Base-by-base conservation (phyloP, 2,797 vertebrate genomes). In the Gorsachius magnificus region DNA sequence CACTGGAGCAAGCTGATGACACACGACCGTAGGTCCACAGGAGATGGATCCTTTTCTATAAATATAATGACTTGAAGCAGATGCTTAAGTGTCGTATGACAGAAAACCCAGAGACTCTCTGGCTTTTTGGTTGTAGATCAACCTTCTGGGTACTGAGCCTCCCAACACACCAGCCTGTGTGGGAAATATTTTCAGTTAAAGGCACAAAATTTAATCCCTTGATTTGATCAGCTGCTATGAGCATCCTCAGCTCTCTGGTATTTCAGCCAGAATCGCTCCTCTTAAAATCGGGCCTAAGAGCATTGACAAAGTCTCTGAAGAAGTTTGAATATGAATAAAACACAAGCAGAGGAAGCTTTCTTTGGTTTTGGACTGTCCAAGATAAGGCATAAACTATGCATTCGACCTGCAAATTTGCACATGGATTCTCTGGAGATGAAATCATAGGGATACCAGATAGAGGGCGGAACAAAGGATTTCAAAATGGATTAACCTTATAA, bases 401-500 rank as follows among this genome's bases (percentile, higher is more conserved):
- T 60, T 90, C 51, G 69, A 88, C 58, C 76, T 93, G 89, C 9
- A 86, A 29, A 83, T 77, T 54, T 91, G 36, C 56, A 48, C 76
- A 48, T 3, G 43, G 38, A 46, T 86, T 76, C 58, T 84, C 54
- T 78, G 35, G 21, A 60, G 78, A 68, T 89, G 57, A 91, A 93
- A 46, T 91, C 69, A 83, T 33, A 53, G 33, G 58, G 43, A 33
- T 69, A 60, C 17, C 45, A 56, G 16, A 74, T 35, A 71, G 33
- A 74, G 19, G 3, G 25, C 26, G 22, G 63, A 8, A 79, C 45
- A 63, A 65, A 56, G 19, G 35, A 69, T 79, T 92, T 85, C 1
- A 4, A 90, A 93, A 90, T 76, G 4, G 46, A 89, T 90, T 93
- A 70, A 41, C 90, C 81, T 87, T 93, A 93, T 94, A 87, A 81